A percentile compares a stretch with the other conserved stretches of the same genome.
Evolutionary conservation across 1,140 invertebrate genomes (phyloP).

Genomic region (Drosophila murphyi): DNA sequence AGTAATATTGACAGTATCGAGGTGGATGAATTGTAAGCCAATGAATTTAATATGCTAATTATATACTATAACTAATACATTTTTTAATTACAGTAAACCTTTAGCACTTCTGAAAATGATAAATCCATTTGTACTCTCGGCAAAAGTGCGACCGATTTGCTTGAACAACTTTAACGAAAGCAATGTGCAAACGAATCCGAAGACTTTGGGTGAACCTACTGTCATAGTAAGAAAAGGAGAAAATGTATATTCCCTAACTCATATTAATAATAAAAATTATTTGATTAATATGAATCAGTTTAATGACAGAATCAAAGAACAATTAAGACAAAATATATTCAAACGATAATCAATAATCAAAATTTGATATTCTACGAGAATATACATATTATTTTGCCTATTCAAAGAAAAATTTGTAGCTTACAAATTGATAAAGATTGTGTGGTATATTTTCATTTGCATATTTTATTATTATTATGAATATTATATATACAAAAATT

Average conservation of each 20-base stretch:
- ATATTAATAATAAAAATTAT: not conserved
- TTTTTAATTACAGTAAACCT: not conserved
- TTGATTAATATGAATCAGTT: not conserved
- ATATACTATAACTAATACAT: not conserved
- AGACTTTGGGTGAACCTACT: slow-evolving; percentile 1
- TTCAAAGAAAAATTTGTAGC: too few relatives aligned
- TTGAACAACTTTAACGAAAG: not conserved
- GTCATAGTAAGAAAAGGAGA: not conserved
- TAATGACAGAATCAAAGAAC: not conserved
- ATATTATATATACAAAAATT: too few relatives aligned
- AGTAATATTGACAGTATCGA: not conserved
- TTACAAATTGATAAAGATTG: too few relatives aligned
- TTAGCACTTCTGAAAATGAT: slow-evolving; percentile 7
- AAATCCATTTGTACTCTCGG: slow-evolving; percentile 29
- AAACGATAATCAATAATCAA: too few relatives aligned
- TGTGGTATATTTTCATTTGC: too few relatives aligned
- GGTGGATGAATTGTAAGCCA: not conserved
- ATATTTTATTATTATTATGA: too few relatives aligned
- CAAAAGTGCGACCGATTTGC: slow-evolving; percentile 39
- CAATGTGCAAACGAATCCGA: too few relatives aligned
- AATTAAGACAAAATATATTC: not conserved
- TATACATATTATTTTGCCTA: too few relatives aligned
- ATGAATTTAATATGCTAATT: not conserved
- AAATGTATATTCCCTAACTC: not conserved
- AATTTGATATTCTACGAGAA: too few relatives aligned